Evolutionary conservation across 1,140 invertebrate species (phyloP), one percentile per base, ranked within the genome.

Genomic region (Drosophila kurseongensis): DNA sequence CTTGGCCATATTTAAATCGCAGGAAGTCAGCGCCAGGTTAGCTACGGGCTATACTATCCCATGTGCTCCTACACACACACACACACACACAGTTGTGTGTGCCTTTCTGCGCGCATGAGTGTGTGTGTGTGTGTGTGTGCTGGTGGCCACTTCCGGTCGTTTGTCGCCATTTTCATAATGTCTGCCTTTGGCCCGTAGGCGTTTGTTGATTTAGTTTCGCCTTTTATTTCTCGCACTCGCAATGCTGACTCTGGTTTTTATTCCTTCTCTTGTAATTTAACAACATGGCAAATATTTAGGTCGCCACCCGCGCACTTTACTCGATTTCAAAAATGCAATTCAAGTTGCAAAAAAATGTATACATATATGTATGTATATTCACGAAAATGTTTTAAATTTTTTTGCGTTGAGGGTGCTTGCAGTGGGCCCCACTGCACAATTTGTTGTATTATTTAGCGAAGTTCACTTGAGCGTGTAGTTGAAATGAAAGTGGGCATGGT

Each of bases 121-220:
- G 36, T 32, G 38, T 62, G 10, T 29, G 44, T 66, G 40, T 50
- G 50, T 62, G 45, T 55, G 35, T 68, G 67, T 77, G 75, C 36
- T 71, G 59, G 63, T 51, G 76, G 68, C 76, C 44, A 88, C 80
- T 89, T 88, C 83, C 83, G 76, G 67, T 89, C 84, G 83, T 89
- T 89, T 88, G 83, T 88, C 84, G 84, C 83, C 67, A 80, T 89
- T 88, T 89, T 80, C 81, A 89, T 88, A 89, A 83, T 80, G 66
- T 75, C 83, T 67, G 50, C 60, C 65, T 78, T 71, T 67, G 61
- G 72, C 50, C 44, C 50, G 65, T 13, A 62, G 67, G 66, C 86
- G 67, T 81, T 88, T 86, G 82, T 88, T 82, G 78, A 88, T 88
- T 88, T 69, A 77, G 67, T 78, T 82, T 52, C 45, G 40, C 72